These are phyloP conservation scores for Dendroctonus ponderosae DNA, from an alignment of 1,140 invertebrate species.

Conservation along the genomic window DNA sequence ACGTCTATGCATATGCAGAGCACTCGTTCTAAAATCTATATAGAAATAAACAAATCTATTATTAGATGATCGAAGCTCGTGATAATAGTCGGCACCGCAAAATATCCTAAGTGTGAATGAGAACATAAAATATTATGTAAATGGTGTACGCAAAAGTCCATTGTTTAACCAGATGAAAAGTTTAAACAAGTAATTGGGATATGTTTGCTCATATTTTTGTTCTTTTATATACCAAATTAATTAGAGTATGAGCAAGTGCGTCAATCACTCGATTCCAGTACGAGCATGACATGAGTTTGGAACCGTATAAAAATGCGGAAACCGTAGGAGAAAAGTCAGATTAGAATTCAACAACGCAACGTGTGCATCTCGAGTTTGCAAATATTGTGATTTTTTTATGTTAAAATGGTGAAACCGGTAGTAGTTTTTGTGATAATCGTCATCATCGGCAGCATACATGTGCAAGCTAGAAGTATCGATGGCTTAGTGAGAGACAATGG, in stretches of 20 bases:
- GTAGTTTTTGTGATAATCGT: background rate
- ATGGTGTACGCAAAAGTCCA: constrained; percentile 18
- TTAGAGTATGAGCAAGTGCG: constrained; percentile 19
- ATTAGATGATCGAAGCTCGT: too few species aligned
- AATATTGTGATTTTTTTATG: too few species aligned
- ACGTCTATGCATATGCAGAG: too few species aligned
- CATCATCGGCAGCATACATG: background rate
- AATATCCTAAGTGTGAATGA: constrained; percentile 13
- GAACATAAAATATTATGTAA: constrained; percentile 22
- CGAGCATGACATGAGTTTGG: background rate
- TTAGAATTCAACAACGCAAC: too few species aligned
- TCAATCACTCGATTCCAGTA: constrained; percentile 15
- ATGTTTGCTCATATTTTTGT: constrained; percentile 10
- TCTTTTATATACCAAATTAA: constrained; percentile 24
- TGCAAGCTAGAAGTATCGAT: constrained; percentile 13
- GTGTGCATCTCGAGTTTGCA: too few species aligned
- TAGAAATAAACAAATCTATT: too few species aligned
- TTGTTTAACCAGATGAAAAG: constrained; percentile 10
- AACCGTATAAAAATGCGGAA: too few species aligned
- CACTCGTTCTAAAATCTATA: too few species aligned
- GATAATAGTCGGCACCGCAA: background rate
- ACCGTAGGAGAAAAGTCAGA: too few species aligned
- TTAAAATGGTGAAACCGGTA: too few species aligned
- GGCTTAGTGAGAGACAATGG: constrained; percentile 14
- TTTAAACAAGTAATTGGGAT: constrained; percentile 17